Conservation (phyloP, 2,113 vertebrate genomes). For the Grantiella picta region DNA sequence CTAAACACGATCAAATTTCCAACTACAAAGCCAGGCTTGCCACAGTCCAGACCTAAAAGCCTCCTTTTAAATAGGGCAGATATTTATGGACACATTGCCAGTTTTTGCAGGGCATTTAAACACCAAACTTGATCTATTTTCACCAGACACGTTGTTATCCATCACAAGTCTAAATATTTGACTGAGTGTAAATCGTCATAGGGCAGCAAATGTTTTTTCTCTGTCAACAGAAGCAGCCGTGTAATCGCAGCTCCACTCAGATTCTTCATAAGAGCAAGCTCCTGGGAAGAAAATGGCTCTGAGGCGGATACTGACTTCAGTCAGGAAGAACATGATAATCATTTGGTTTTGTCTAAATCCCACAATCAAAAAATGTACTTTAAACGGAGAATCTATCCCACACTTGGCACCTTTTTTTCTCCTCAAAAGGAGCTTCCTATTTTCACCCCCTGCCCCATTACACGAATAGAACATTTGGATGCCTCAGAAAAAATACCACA, state of each 20-base stretch:
- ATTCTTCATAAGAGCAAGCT: neutral
- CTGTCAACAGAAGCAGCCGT: neutral
- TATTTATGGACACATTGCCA: neutral
- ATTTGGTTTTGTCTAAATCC: neutral
- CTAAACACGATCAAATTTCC: neutral
- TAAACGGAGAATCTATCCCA: neutral
- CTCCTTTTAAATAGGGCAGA: neutral
- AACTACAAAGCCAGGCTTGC: neutral
- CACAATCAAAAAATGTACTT: neutral
- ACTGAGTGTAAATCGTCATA: neutral
- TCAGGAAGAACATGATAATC: neutral
- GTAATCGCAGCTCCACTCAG: rapidly evolving
- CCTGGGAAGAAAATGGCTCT: neutral
- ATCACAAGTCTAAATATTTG: neutral
- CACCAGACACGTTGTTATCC: neutral
- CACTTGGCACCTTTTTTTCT: neutral
- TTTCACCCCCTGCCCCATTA: neutral
- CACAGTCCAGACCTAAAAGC: neutral
- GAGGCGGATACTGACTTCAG: neutral
- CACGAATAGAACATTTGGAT: neutral
- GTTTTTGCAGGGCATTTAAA: neutral
- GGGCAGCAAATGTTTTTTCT: neutral
- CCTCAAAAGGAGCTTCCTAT: neutral
- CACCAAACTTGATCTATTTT: neutral
- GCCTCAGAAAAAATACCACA: neutral